Base-by-base conservation (phyloP, 2,113 vertebrate genomes). In the Dryoscopus gambensis region DNA sequence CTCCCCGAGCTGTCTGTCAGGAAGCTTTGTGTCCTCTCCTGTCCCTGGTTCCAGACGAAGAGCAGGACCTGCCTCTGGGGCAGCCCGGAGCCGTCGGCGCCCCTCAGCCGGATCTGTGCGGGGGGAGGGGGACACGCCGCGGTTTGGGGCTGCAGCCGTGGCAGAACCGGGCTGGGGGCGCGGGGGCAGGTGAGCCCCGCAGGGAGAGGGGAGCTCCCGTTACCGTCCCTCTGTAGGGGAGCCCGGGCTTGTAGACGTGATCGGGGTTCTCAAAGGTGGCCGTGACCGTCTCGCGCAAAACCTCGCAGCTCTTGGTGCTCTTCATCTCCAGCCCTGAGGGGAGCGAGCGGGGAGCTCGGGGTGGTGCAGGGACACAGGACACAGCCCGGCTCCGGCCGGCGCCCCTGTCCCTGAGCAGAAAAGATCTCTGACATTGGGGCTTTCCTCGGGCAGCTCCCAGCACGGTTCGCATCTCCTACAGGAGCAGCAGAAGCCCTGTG, bases 251-350 rank as follows among this genome's bases (percentile, higher is more conserved):
- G 89, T 96, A 97, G 83, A 62, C 14, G 0, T 13, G 6, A 3
- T 56, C 2, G 0, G 20, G 8, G 3, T 74, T 77, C 55, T 96
- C 60, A 2, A 97, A 95, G 42, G 31, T 74, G 50, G 74, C 13
- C 0, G 3, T 62, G 76, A 84, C 5, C 17, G 0, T n/a, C 24
- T 91, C 15, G 0, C 9, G 5, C 28, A 30, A 37, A 80, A 96
- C 27, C 28, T 21, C 0, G 3, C 50, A 81, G 73, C 9, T 93
- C 10, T 78, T 94, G 46, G 47, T 81, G 63, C 7, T 74, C 7
- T 80, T 77, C 65, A 83, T 31, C 91, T 95, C 91, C 84, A 96
- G 25, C 46, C 95, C 91, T 95, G 83, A 8, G 42, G 40, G 37
- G 39, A 89, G 28, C 5, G 20, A 79, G 56, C 1, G 9, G 10